phyloP scores from a whole-genome alignment of 1,140 invertebrate genomes.

The Aradophagus sp. region DNA sequence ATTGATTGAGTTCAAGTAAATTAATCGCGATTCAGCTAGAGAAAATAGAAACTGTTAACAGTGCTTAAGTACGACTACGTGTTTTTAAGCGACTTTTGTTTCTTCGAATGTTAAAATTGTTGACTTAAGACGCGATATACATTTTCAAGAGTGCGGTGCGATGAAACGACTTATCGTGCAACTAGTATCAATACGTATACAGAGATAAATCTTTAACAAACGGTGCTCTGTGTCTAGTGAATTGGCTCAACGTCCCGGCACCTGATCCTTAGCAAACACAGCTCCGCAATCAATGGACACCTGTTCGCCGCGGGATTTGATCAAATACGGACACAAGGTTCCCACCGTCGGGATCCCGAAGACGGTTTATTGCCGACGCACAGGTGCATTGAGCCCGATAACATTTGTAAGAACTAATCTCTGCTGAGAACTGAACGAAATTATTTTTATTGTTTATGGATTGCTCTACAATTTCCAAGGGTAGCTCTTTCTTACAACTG shows the following conservation, averaged over 20 bases:
- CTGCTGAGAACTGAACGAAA: neutral
- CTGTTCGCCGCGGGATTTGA: constrained; percentile 58
- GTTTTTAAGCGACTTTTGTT: too few relatives aligned
- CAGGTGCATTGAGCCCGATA: constrained; percentile 44
- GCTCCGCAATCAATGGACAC: constrained; percentile 57
- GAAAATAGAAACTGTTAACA: neutral
- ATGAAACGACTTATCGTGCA: constrained; percentile 32
- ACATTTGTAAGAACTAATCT: constrained; percentile 15
- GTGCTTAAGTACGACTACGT: too few relatives aligned
- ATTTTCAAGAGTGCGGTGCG: constrained; percentile 29
- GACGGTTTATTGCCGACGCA: constrained; percentile 30
- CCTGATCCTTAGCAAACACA: constrained; percentile 58
- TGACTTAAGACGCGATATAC: constrained; percentile 28
- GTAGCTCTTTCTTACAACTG: too few relatives aligned
- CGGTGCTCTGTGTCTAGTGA: constrained; percentile 21
- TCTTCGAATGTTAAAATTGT: constrained; percentile 24
- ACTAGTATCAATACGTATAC: constrained; percentile 36
- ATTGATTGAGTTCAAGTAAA: too few relatives aligned
- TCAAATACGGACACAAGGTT: constrained; percentile 56
- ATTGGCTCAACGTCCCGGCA: constrained; percentile 46
- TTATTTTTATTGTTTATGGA: too few relatives aligned
- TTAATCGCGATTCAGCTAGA: too few relatives aligned
- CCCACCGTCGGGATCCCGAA: constrained; percentile 41
- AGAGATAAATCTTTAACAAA: constrained; percentile 49
- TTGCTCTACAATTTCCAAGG: too few relatives aligned